Evolutionary conservation across 2,113 vertebrate genomes (phyloP), one percentile per base, ranked within the genome.

Genomic region (Microcebus jonahi): DNA sequence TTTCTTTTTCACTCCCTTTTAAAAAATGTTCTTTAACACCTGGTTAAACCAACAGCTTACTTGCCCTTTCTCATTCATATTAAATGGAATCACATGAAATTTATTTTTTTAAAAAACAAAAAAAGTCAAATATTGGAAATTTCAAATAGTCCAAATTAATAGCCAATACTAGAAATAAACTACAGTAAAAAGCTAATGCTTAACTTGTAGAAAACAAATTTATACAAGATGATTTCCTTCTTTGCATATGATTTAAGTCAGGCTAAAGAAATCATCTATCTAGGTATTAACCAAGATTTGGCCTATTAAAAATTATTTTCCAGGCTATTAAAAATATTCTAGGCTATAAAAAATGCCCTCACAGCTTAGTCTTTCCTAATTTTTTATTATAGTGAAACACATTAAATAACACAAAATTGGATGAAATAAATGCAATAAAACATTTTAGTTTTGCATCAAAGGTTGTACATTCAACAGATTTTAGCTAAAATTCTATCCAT

Each of bases 351-450:
- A 42, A 91, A 91, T 57, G 39, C 1, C 8, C 39, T 77, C 23
- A 83, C 53, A 18, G 34, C 34, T 88, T 55, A 59, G 10, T 50
- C 21, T 71, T 61, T 36, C 8, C 83, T 34, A 55, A 25, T 79
- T 36, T 27, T 27, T 90, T 90, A 82, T 61, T 86, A 77, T 29
- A 93, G 11, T 55, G 29, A 81, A 93, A 73, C 48, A 81, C 21
- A 84, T 3, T 75, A 87, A 77, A 55, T 25, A 45, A 57, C 9
- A 95, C 8, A 68, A 18, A 29, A 21, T 17, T 89, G 73, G 57
- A 12, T 63, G 5, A 86, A 70, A 89, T 90, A 55, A 85, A 82
- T 71, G 29, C 57, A 92, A 95, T 76, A 34, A 92, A 75, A 61
- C 18, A 8, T 81, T 67, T 63, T 3, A 61, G 29, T 80, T 84